Conservation (phyloP, 2,888 invertebrate species). For the Amiota mariae region DNA sequence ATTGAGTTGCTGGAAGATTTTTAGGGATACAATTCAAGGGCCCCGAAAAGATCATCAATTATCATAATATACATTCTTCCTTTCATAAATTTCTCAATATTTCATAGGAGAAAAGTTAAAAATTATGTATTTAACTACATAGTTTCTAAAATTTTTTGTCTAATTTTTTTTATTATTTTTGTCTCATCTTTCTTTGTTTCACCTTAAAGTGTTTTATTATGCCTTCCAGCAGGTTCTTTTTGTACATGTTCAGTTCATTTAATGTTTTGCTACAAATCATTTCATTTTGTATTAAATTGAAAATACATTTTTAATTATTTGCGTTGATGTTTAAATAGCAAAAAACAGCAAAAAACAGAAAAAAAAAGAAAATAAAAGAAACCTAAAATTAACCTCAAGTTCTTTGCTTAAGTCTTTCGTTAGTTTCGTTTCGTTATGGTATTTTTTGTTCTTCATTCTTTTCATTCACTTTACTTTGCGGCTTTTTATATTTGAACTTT, state of each 20-base stretch:
- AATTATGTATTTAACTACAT: too few species aligned
- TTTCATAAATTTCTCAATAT: too few species aligned
- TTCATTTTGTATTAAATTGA: conserved; percentile 13
- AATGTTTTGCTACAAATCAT: background rate
- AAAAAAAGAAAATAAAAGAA: background rate
- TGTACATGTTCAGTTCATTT: conserved; percentile 6
- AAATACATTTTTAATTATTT: conserved; percentile 7
- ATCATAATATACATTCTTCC: too few species aligned
- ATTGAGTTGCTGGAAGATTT: too few species aligned
- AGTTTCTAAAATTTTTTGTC: too few species aligned
- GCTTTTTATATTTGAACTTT: conserved; percentile 10
- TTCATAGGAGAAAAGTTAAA: too few species aligned
- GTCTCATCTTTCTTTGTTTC: too few species aligned
- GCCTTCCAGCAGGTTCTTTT: too few species aligned
- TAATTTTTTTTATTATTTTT: too few species aligned
- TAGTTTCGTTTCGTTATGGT: background rate
- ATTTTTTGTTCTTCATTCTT: conserved; percentile 7
- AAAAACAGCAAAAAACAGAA: background rate
- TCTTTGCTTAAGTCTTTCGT: conserved; percentile 36
- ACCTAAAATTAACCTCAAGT: conserved; percentile 10
- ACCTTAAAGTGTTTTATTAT: too few species aligned
- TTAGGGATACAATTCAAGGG: too few species aligned
- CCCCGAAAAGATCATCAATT: too few species aligned
- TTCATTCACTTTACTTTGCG: background rate
- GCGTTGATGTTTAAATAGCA: background rate